Conservation (phyloP, 2,888 invertebrate species). For the Eristalis arbustorum region DNA sequence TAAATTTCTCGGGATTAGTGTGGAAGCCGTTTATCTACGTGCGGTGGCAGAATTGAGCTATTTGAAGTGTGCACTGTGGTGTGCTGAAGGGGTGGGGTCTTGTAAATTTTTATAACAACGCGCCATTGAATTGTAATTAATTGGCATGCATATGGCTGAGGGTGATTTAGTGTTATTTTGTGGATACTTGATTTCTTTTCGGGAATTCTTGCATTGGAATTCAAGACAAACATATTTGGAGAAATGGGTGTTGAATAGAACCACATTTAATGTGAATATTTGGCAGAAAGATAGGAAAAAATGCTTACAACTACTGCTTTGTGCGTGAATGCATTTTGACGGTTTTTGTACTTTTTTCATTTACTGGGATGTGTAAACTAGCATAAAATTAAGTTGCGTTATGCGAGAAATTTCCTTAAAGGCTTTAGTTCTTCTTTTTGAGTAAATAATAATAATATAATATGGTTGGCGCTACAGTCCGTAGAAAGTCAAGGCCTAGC, state of each 20-base stretch:
- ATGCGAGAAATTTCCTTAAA: too few relatives aligned
- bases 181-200: slow-evolving; percentile 13
- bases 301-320: too few relatives aligned
- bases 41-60: slow-evolving; percentile 60
- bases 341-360: too few relatives aligned
- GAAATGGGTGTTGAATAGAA: neutral
- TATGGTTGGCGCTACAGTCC: too few relatives aligned
- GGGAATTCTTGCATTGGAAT: slow-evolving; percentile 21
- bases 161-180: slow-evolving; percentile 54
- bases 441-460: too few relatives aligned
- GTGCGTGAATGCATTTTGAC: too few relatives aligned
- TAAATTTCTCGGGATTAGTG: slow-evolving; percentile 60
- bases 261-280: neutral
- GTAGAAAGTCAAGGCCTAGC: too few relatives aligned
- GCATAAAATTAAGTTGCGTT: too few relatives aligned
- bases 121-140: slow-evolving; percentile 56
- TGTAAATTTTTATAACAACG: slow-evolving; percentile 22
- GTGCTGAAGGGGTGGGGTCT: slow-evolving; percentile 18
- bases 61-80: slow-evolving; percentile 26
- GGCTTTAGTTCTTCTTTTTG: too few relatives aligned
- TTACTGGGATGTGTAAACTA: too few relatives aligned
- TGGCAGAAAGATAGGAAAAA: too few relatives aligned
- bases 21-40: slow-evolving; percentile 40
- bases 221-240: neutral
- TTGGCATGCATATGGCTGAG: slow-evolving; percentile 25